Evolutionary conservation across 2,113 vertebrate genomes (phyloP), one percentile per base, ranked within the genome.

Genomic region (Nothoprocta pentlandii): DNA sequence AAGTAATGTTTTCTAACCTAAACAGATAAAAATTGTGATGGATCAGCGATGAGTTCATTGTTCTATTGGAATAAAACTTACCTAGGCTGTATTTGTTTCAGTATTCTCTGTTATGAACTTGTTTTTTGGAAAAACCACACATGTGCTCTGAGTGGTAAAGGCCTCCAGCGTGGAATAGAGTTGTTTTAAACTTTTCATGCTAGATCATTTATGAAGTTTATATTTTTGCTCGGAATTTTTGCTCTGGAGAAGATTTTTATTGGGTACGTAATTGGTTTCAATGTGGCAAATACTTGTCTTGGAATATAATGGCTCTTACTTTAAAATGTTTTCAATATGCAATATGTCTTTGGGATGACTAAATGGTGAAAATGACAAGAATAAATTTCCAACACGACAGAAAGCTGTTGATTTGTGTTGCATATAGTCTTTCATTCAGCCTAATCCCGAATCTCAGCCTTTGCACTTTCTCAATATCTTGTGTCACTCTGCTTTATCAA

Each of bases 361-460:
- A 96, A 94, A 94, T 92, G 91, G 80, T 93, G 59, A 96, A 94
- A 93, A 73, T 12, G 34, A 73, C 2, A 1, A 92, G 74, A 96
- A 96, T 96, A 96, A 96, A 96, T 89, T 81, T 90, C 68, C 80
- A 76, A 76, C 89, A 81, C 77, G 81, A 87, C 84, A 28, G 78
- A 94, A 96, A 94, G 94, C 47, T 85, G 30, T 32, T 58, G 39
- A 53, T 85, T 71, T 95, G 66, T 71, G 92, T 93, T 86, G 94
- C 95, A 94, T 74, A 79, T 94, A 95, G 95, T 96, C 86, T 93
- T 93, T 96, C 84, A 53, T 96, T 96, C 80, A 94, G 92, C 80
- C 47, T 30, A 5, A 89, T 58, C 75, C 42, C 49, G 80, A 36
- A 80, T 83, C 61, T 73, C 79, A 87, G 75, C 59, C 32, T 70